Evolutionary conservation across 2,113 vertebrate species (phyloP).

Genomic region (Pelobates fuscus): DNA sequence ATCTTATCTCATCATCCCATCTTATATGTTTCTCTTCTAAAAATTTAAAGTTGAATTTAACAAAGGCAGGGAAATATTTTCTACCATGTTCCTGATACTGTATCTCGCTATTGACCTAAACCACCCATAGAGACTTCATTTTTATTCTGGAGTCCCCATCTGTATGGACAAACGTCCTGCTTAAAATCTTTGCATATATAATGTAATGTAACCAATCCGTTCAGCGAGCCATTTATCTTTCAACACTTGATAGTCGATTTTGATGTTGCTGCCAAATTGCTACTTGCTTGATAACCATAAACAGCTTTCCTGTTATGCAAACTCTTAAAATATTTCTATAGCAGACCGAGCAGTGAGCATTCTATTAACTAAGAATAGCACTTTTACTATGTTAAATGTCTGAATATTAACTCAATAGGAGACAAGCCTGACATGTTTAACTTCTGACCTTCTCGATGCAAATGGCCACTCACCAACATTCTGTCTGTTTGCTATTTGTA

Average conservation of each 20-base stretch:
- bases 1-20: no score
- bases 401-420: conserved; percentile 51
- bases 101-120: no score
- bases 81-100: no score
- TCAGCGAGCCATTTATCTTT: conserved; percentile 51
- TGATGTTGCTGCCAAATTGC: conserved; percentile 53
- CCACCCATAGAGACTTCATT: no score
- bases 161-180: not conserved
- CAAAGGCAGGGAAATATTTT: no score
- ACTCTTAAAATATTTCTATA: conserved; percentile 57
- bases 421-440: conserved; percentile 58
- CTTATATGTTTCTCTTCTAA: no score
- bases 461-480: conserved; percentile 64
- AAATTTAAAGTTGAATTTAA: no score
- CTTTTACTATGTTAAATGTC: conserved; percentile 49
- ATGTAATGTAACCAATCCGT: conserved; percentile 5
- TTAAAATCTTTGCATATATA: conserved; percentile 7
- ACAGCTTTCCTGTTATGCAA: conserved; percentile 59
- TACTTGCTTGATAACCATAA: conserved; percentile 58
- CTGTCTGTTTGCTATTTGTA: conserved; percentile 68
- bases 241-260: conserved; percentile 55
- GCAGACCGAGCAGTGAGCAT: conserved; percentile 52
- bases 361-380: conserved; percentile 51
- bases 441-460: conserved; percentile 58
- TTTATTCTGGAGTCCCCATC: no score